phyloP scores from a whole-genome alignment of 2,797 vertebrate genomes.

The Enteromius unitaeniatus region DNA sequence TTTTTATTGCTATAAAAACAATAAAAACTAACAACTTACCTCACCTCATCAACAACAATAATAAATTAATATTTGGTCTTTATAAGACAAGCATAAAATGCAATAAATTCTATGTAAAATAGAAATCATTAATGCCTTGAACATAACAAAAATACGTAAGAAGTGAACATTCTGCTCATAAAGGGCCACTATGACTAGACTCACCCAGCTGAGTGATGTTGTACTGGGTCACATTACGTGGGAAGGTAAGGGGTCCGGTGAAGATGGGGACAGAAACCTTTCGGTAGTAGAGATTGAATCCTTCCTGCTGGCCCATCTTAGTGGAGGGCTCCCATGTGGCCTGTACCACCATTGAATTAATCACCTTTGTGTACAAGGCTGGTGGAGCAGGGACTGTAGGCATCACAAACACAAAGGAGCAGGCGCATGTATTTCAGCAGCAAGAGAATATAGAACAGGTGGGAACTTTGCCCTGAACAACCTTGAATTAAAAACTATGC shows the following conservation, averaged over 20 bases:
- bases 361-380: constrained; percentile 86
- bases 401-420: constrained; percentile 15
- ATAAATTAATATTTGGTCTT: background rate
- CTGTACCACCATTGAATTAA: constrained; percentile 88
- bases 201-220: constrained; percentile 93
- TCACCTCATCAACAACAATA: background rate
- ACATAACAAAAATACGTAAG: background rate
- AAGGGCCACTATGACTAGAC: constrained; percentile 55
- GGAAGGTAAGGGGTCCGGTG: constrained; percentile 86
- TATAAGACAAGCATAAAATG: background rate
- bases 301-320: constrained; percentile 89
- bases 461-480: background rate
- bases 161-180: background rate
- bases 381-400: constrained; percentile 89
- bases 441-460: constrained; percentile 19
- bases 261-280: constrained; percentile 84
- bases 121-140: background rate
- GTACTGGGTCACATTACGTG: constrained; percentile 86
- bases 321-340: constrained; percentile 90
- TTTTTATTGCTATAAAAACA: background rate
- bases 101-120: background rate
- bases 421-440: constrained; percentile 13
- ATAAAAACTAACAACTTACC: background rate
- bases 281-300: constrained; percentile 94
- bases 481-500: background rate